phyloP scores from a whole-genome alignment of 2,797 vertebrate species.

The Hoplostethus atlanticus region DNA sequence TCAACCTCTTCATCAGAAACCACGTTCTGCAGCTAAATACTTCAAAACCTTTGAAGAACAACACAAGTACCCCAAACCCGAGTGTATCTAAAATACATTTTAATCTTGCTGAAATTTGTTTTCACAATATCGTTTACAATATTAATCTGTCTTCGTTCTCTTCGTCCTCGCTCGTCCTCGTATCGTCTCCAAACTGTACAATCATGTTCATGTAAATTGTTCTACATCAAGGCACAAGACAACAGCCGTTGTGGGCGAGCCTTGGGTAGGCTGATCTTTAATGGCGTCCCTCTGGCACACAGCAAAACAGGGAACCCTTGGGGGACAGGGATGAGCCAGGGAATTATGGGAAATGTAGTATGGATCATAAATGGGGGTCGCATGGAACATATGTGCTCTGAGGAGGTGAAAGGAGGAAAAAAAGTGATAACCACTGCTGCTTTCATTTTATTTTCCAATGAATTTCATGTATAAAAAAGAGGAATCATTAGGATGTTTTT shows the following conservation, averaged over 20 bases:
- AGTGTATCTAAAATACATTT: slow-evolving; percentile 97
- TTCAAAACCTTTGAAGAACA: slow-evolving; percentile 74
- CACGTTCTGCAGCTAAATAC: slow-evolving; percentile 34
- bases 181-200: slow-evolving; percentile 86
- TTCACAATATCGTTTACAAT: slow-evolving; percentile 88
- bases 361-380: slow-evolving; percentile 49
- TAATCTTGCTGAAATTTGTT: slow-evolving; percentile 91
- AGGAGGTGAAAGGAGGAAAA: slow-evolving; percentile 63
- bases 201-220: slow-evolving; percentile 85
- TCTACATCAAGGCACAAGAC: slow-evolving; percentile 91
- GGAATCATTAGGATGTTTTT: slow-evolving; percentile 44
- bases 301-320: slow-evolving; percentile 56
- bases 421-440: slow-evolving; percentile 76
- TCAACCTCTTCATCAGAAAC: slow-evolving; percentile 4
- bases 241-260: slow-evolving; percentile 83
- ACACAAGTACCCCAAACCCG: slow-evolving; percentile 87
- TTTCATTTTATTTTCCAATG: slow-evolving; percentile 87
- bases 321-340: slow-evolving; percentile 4
- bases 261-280: slow-evolving; percentile 85
- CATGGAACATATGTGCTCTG: slow-evolving; percentile 78
- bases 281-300: slow-evolving; percentile 82
- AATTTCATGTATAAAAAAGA: slow-evolving; percentile 88
- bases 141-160: slow-evolving; percentile 71
- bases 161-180: slow-evolving; percentile 64
- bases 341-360: slow-evolving; percentile 42